Evolutionary conservation across 2,797 vertebrate genomes (phyloP), one percentile per base, ranked within the genome.

Genomic region (Sebastes cheni): DNA sequence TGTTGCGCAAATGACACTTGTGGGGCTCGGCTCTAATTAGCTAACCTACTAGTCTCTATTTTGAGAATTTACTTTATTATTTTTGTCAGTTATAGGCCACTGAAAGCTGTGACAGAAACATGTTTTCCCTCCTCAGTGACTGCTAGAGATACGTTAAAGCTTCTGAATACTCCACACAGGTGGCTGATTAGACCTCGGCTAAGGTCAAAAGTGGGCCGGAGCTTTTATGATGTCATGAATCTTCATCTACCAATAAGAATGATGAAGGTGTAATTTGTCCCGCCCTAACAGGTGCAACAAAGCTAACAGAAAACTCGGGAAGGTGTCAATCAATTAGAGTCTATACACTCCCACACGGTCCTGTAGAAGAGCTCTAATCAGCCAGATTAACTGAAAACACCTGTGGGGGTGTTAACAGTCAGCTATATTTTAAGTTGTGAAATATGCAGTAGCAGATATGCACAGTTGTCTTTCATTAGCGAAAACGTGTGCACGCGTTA

Each of bases 21-120:
- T 56, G 77, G 79, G 58, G 79, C 68, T 80, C 50, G 67, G 72
- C 78, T 79, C 75, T 79, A 83, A 86, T 83, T 87, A 86, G 74
- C 42, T 59, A 62, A 72, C 46, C 75, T 61, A 67, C 30, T 62
- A 20, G 50, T 75, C 32, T 86, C 73, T 86, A 77, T 87, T 88
- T 81, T 80, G 34, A 79, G 77, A 58, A 29, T 60, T 71, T n/a
- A 66, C 67, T 80, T 86, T 71, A 80, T 88, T 84, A 86, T 74
- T 76, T 65, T 72, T 83, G 69, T 87, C 79, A 83, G 55, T 87
- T 81, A 46, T 67, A 62, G 68, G 62, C 12, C 81, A 79, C 58
- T 60, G 14, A 27, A 72, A 42, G n/a, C 29, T 70, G 16, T 62
- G 72, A 69, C 39, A 52, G 27, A 84, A 58, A 50, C 42, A 22